A percentile compares a stretch with the other conserved stretches of the same genome.
These are phyloP conservation scores for Leiothrix lutea DNA, from an alignment of 2,113 vertebrate species.

Conservation along the genomic window DNA sequence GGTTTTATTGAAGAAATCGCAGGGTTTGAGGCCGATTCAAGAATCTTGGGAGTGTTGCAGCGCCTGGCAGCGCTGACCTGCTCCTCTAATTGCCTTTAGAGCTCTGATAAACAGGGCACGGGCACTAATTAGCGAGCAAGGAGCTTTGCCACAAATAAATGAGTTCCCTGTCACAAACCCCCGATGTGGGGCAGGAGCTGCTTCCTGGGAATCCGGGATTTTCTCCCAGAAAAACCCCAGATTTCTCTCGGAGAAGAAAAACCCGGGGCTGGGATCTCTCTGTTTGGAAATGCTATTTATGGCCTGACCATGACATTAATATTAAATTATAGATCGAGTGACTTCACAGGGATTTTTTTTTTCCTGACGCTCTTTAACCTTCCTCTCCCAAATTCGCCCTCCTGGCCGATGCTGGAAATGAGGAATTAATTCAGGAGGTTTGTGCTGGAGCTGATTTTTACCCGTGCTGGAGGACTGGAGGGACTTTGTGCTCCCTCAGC, in stretches of 20 bases:
- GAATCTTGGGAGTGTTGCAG: neutral
- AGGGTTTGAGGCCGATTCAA: neutral
- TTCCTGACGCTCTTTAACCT: neutral
- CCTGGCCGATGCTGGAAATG: rapidly evolving
- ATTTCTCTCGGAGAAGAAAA: neutral
- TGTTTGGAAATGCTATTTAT: neutral
- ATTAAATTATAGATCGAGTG: neutral
- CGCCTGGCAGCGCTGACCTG: neutral
- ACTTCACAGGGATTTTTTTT: rapidly evolving
- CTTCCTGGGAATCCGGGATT: neutral
- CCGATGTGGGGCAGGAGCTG: rapidly evolving
- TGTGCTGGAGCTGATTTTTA: rapidly evolving
- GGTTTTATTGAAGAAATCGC: neutral
- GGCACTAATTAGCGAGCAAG: neutral
- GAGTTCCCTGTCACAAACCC: rapidly evolving
- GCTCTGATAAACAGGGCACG: neutral
- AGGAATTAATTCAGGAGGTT: neutral
- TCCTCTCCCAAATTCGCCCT: neutral
- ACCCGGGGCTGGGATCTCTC: neutral
- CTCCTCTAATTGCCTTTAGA: neutral
- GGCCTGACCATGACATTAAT: rapidly evolving
- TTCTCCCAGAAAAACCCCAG: neutral
- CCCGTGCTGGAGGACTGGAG: neutral
- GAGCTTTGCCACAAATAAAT: neutral
- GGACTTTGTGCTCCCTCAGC: rapidly evolving